Conservation (phyloP, 2,888 invertebrate species). For the Melolontha melolontha region DNA sequence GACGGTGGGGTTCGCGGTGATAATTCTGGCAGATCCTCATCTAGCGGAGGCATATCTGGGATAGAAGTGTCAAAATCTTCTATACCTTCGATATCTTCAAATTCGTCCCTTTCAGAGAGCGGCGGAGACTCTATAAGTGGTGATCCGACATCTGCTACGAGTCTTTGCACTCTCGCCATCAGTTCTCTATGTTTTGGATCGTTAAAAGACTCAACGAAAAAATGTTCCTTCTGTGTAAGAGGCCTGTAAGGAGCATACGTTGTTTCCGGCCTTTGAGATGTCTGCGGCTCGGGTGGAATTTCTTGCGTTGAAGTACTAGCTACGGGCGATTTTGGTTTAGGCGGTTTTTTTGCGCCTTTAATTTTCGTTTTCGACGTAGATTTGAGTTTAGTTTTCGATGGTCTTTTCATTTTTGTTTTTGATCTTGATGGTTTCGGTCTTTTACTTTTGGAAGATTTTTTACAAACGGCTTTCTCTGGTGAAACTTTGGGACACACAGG, state of each 20-base stretch:
- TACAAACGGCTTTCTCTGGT: too few relatives aligned
- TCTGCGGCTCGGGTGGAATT: slow-evolving; percentile 1
- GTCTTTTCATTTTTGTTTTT: slow-evolving; percentile 2
- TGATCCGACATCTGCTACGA: slow-evolving; percentile 42
- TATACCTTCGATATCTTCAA: slow-evolving; percentile 17
- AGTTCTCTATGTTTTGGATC: slow-evolving; percentile 44
- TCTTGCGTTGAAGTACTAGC: slow-evolving; percentile 6
- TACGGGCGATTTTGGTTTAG: slow-evolving; percentile 5
- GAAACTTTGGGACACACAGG: too few relatives aligned
- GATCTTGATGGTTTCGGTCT: neutral
- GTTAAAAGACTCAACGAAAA: slow-evolving; percentile 33
- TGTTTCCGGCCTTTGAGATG: neutral
- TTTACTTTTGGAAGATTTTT: neutral
- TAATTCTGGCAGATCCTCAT: slow-evolving; percentile 27
- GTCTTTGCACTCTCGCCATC: slow-evolving; percentile 37
- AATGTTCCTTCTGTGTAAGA: slow-evolving; percentile 35
- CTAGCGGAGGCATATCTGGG: neutral
- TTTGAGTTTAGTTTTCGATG: neutral
- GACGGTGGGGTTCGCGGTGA: slow-evolving; percentile 16
- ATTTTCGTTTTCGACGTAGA: slow-evolving; percentile 1
- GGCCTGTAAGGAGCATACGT: neutral
- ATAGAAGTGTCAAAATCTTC: slow-evolving; percentile 17
- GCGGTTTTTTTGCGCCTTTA: neutral
- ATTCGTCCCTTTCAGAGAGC: slow-evolving; percentile 11
- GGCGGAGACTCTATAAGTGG: slow-evolving; percentile 19